Conservation (phyloP, 2,113 vertebrate genomes). For the Orcinus orca region DNA sequence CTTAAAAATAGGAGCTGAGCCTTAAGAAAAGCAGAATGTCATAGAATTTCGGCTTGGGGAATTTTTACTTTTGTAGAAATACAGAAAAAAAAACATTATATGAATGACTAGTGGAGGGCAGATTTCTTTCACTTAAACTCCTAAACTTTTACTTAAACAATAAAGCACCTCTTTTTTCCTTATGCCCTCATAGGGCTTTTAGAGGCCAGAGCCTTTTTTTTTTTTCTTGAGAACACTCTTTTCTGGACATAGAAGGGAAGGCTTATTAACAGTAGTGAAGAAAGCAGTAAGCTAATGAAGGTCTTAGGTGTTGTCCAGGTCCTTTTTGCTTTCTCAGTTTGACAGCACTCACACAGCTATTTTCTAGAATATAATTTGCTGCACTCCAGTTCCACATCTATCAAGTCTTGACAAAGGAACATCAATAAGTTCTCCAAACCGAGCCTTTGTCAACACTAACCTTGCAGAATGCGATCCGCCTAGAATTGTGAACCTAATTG, state of each 20-base stretch:
- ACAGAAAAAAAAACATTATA: not conserved
- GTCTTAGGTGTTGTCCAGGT: not conserved
- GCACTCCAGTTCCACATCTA: not conserved
- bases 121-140: not conserved
- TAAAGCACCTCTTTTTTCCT: not conserved
- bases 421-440: not conserved
- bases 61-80: constrained; percentile 22
- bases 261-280: constrained; percentile 25
- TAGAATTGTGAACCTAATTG: not conserved
- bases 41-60: not conserved
- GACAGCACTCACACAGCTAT: not conserved
- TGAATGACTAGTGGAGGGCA: not conserved
- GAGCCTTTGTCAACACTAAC: not conserved
- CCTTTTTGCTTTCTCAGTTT: not conserved
- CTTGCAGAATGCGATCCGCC: not conserved
- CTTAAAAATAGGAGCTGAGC: not conserved
- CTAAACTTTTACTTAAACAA: not conserved
- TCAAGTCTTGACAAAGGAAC: constrained; percentile 33
- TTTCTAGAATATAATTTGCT: constrained; percentile 30
- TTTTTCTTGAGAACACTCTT: not conserved
- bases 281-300: not conserved
- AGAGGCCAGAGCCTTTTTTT: not conserved
- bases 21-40: not conserved
- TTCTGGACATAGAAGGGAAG: not conserved
- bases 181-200: not conserved